phyloP scores from a whole-genome alignment of 2,888 invertebrate genomes.

The Lasioglossum zephyrum region DNA sequence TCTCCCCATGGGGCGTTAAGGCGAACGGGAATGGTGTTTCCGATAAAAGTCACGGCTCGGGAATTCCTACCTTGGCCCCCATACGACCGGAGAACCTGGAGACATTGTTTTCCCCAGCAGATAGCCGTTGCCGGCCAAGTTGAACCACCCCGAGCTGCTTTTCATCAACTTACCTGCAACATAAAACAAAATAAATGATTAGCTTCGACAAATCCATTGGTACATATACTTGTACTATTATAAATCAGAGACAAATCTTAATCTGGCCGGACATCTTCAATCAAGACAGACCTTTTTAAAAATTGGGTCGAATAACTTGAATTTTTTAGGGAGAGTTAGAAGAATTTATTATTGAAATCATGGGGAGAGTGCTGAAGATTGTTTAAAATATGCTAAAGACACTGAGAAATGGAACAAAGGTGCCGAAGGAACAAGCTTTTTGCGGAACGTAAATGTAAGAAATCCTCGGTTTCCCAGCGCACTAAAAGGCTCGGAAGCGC shows the following conservation, averaged over 20 bases:
- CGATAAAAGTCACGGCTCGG: conserved; percentile 62
- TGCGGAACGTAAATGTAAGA: background rate
- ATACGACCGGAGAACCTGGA: conserved; percentile 17
- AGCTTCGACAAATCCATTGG: background rate
- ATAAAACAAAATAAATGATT: conserved; percentile 50
- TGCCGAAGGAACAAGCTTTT: background rate
- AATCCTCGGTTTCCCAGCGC: background rate
- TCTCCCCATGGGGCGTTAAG: conserved; percentile 61
- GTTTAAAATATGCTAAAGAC: too few species aligned
- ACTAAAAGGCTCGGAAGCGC: background rate
- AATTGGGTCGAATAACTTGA: background rate
- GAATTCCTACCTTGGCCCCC: conserved; percentile 26
- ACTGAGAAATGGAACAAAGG: background rate
- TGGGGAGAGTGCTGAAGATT: too few species aligned
- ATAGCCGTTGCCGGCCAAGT: background rate
- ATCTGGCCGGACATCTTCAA: background rate
- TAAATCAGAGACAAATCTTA: background rate
- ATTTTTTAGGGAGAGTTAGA: too few species aligned
- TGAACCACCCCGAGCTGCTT: background rate
- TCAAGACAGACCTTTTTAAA: background rate
- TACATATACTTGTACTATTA: background rate
- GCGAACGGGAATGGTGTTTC: conserved; percentile 61
- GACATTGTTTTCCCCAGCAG: conserved; percentile 28
- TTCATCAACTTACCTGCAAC: conserved; percentile 71
- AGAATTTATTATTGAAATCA: too few species aligned